Evolutionary conservation across 1,140 invertebrate species (phyloP).

Genomic region (Zaprionus ghesquierei): DNA sequence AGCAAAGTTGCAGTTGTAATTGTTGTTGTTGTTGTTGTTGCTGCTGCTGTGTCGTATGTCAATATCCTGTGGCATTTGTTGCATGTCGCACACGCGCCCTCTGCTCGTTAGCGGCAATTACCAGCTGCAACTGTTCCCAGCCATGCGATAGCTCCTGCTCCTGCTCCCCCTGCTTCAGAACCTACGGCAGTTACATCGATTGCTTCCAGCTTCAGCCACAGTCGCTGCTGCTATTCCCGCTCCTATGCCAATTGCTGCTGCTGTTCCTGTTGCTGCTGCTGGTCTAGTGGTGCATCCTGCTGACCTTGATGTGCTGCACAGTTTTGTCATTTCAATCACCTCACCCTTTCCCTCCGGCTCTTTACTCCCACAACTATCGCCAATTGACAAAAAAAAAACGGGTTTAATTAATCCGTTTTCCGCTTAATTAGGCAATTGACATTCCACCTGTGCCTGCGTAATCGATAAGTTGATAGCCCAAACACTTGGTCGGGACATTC

Average conservation of each 20-base stretch:
- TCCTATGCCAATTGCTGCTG: too few species aligned
- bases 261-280: too few species aligned
- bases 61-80: conserved; percentile 62
- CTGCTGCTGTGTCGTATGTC: conserved; percentile 3
- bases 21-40: not conserved
- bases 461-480: conserved; percentile 32
- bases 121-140: conserved; percentile 7
- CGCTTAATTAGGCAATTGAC: conserved; percentile 44
- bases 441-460: conserved; percentile 8
- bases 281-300: too few species aligned
- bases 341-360: too few species aligned
- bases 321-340: too few species aligned
- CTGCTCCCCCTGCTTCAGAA: not conserved
- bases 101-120: conserved; percentile 54
- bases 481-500: conserved; percentile 5
- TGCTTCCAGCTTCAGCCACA: not conserved
- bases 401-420: conserved; percentile 47
- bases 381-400: not conserved
- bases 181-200: not conserved
- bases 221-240: not conserved
- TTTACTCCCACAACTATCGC: not conserved
- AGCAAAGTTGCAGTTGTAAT: conserved; percentile 11
- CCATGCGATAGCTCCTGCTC: not conserved
- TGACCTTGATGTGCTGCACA: too few species aligned
- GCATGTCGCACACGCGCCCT: conserved; percentile 21